Base-by-base conservation (phyloP, 2,888 invertebrate species). In the Scrobipalpa atriplicella region DNA sequence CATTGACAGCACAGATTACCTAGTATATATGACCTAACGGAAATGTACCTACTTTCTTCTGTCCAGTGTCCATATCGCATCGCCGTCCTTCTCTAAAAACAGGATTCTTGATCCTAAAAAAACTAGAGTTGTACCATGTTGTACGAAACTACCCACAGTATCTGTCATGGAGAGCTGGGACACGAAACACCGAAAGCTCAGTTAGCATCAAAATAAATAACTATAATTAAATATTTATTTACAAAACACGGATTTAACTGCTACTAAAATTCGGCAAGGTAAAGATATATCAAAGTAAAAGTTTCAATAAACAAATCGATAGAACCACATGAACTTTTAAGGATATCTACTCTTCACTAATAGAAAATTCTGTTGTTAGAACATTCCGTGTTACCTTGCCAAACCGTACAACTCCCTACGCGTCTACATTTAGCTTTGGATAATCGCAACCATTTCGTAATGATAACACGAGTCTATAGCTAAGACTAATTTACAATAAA, bases 401-500 rank as follows among this genome's bases (percentile, higher is more conserved):
- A 64, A 67, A 36, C 54, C 62, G 39, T 86, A 84, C 84, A 85
- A 83, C 81, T 77, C 76, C 76, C 86, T 89, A 90, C 82, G 82
- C 79, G 79, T 81, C 87, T 88, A 87, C 81, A 84, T 76, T 84
- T 84, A 87, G 85, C 92, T 91, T 92, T 90, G 92, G 90, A 90
- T 87, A 82, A 84, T 84, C 83, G 81, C 83, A 87, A 87, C 85
- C 77, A 86, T 80, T 86, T 84, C 81, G 81, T 83, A 88, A 87
- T 85, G 77, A 87, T 82, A 87, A 86, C 80, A 79, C 79, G 67
- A 71, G 77, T 80, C 85, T 88, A 88, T 78, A 79, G 78, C 86
- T 90, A 90, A 85, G 75, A 86, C 90, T 90, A 91, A 86, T 84
- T 87, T 90, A 90, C 86, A 90, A 90, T 91, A 91, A 92, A 91